Evolutionary conservation across 2,113 vertebrate genomes (phyloP).

Genomic region (Hippocampus barbouri): DNA sequence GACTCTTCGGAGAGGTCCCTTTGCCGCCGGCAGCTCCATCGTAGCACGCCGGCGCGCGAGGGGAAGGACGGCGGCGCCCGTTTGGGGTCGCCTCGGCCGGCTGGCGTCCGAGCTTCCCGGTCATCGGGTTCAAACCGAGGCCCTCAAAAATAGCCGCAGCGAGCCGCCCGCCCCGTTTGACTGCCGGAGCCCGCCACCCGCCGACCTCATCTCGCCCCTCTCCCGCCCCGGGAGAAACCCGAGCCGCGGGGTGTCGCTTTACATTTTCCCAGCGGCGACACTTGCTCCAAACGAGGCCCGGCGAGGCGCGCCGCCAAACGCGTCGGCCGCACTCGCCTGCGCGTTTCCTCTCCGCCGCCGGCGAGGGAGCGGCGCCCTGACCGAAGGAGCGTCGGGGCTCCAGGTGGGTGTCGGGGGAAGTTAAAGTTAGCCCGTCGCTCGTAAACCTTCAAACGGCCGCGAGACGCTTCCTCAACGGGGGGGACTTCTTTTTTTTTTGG

Average conservation of each 20-base stretch:
- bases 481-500: too few relatives aligned
- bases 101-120: background rate
- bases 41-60: too few relatives aligned
- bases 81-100: too few relatives aligned
- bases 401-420: background rate
- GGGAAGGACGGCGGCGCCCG: too few relatives aligned
- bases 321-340: constrained; percentile 21
- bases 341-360: constrained; percentile 15
- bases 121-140: background rate
- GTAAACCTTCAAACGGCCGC: background rate
- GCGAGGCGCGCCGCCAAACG: constrained; percentile 21
- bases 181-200: constrained; percentile 52
- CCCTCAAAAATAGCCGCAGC: constrained; percentile 43
- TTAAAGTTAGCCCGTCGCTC: constrained; percentile 1
- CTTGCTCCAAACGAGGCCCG: constrained; percentile 42
- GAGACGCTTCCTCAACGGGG: too few relatives aligned
- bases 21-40: too few relatives aligned
- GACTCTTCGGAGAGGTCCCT: too few relatives aligned
- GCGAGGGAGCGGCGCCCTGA: constrained; percentile 35
- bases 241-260: constrained; percentile 65
- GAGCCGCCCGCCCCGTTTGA: constrained; percentile 23
- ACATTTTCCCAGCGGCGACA: constrained; percentile 46
- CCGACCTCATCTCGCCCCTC: constrained; percentile 21
- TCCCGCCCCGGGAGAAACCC: constrained; percentile 54
- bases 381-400: constrained; percentile 50